Evolutionary conservation across 2,113 vertebrate genomes (phyloP).

Genomic region (Helogale parvula): DNA sequence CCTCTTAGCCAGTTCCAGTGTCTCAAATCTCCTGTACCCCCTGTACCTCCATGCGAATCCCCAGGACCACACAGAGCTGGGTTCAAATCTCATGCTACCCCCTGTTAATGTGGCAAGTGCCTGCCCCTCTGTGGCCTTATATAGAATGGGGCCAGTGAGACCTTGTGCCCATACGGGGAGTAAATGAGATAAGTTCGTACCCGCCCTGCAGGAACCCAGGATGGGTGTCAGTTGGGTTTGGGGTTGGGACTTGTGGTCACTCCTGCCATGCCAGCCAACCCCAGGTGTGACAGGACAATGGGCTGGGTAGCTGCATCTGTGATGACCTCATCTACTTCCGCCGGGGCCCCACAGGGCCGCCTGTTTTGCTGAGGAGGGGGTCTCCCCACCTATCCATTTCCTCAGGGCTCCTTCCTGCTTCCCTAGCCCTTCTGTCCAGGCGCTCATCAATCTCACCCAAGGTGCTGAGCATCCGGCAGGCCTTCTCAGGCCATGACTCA

Average conservation of each 20-base stretch:
- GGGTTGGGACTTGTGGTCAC: neutral
- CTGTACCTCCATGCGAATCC: neutral
- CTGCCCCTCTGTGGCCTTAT: neutral
- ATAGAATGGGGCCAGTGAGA: neutral
- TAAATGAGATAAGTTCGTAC: neutral
- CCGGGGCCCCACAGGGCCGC: neutral
- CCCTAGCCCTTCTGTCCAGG: constrained; percentile 9
- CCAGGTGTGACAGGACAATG: constrained; percentile 4
- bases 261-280: neutral
- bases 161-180: neutral
- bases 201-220: neutral
- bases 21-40: neutral
- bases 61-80: neutral
- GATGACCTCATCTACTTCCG: constrained; percentile 56
- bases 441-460: neutral
- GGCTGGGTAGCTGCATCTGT: neutral
- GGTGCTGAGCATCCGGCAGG: neutral
- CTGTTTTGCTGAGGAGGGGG: constrained; percentile 17
- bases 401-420: constrained; percentile 56
- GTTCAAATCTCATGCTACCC: neutral
- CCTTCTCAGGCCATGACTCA: constrained; percentile 57
- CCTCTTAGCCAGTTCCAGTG: neutral
- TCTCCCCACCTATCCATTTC: constrained; percentile 58
- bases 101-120: neutral
- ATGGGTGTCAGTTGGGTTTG: neutral